Base-by-base conservation (phyloP, 2,113 vertebrate genomes). In the Apteryx owenii region DNA sequence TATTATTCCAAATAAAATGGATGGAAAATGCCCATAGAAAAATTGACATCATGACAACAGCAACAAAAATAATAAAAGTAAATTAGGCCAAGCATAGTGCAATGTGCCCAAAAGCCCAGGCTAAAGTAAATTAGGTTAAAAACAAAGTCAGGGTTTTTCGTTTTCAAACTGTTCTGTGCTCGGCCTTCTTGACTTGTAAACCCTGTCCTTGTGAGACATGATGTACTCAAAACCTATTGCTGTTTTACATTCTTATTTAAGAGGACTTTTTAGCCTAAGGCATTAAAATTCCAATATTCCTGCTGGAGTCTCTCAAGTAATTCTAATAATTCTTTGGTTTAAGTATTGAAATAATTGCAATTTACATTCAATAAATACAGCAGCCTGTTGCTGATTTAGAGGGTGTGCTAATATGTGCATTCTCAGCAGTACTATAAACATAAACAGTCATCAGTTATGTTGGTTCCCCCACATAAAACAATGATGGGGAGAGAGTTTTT, bases 241-340 rank as follows among this genome's bases (percentile, higher is more conserved):
- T 69, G 33, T 72, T 92, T 76, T 68, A 40, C 16, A 18, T 81
- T 85, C 72, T 91, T 81, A 62, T 89, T 81, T 88, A 80, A 80
- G 46, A 76, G 16, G 12, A 5, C 8, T 86, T 94, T 85, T 84
- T 86, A 89, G 84, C 50, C 46, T 65, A 31, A 87, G 38, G 7
- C 54, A 68, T 91, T 89, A 72, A 86, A 89, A 91, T 91, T 85
- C 54, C 56, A 84, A 6, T 90, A 90, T 79, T 92, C n/a, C 31
- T 95, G 5, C 42, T 83, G 40, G 23, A 83, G 8, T 64, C 9
- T 85, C 81, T 77, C 50, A 91, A 51, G 46, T 65, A 1, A 0
- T 69, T 79, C 85, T 88, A 89, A 78, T 94, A 94, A 80, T 92
- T 96, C 70, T 82, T 40, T 88, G 29, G 22, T 86, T 92, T 94